Base-by-base conservation (phyloP, 2,888 invertebrate species). In the Trichogramma dendrolimi region DNA sequence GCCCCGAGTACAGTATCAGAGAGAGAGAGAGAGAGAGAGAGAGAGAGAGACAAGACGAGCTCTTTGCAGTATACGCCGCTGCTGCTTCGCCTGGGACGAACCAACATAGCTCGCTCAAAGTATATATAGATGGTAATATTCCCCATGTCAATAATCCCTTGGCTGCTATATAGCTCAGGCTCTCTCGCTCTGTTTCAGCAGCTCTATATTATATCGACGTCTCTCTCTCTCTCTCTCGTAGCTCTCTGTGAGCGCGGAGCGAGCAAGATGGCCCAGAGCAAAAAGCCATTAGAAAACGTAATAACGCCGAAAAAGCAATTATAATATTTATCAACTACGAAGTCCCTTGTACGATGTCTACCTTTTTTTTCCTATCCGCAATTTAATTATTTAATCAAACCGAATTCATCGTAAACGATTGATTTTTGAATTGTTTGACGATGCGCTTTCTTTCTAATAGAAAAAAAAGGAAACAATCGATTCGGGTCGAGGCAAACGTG, bases 91-190 rank as follows among this genome's bases (percentile, higher is more conserved):
- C 8, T 49, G 43, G 50, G 14, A 51, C 43, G 39, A 44, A 55
- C 41, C 46, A 60, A 14, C 61, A 61, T 43, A 60, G 55, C 38
- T 39, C 58, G 60, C 42, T 58, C 49, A 60, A 60, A 58, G 62
- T 62, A 46, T 40, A 58, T 55, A 14, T 5, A 8, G 58, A 60
- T 62, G 62, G 60, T 65, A 65, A 65, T 65, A 62, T 65, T 62
- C 65, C 65, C 65, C 62, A 58, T 52, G 55, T 60, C 65, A 65
- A 60, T 65, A 65, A 65, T 65, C 65, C 62, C 65, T 65, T 60
- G 47, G n/a, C 6, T 47, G 44, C 48, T 61, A 49, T 57, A 54
- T 58, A 58, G 60, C 58, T 63, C 27, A 27, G 58, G 58, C 48
- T 57, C 56, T 53, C 11, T 58, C 41, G 42, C 5, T 48, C 48